Evolutionary conservation across 2,888 invertebrate genomes (phyloP).

Genomic region (Beris chalybata): DNA sequence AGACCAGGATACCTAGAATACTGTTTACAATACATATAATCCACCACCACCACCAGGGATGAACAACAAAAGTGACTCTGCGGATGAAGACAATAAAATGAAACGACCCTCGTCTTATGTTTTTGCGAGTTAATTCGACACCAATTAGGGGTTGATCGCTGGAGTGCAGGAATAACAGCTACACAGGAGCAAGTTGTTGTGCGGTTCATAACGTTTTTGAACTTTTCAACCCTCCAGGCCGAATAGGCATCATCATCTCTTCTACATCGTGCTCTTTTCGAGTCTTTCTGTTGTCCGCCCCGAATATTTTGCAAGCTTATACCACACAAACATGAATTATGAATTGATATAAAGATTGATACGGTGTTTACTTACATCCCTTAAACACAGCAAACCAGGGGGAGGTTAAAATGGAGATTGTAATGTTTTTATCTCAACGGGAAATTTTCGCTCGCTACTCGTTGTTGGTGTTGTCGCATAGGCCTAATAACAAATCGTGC

Average conservation of each 20-base stretch:
- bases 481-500: constrained; percentile 37
- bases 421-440: constrained; percentile 19
- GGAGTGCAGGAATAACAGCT: background rate
- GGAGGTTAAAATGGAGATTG: constrained; percentile 5
- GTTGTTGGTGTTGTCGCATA: background rate
- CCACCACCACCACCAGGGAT: constrained; percentile 7
- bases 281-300: background rate
- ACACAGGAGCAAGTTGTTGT: constrained; percentile 29
- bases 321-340: constrained; percentile 54
- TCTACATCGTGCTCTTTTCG: constrained; percentile 36
- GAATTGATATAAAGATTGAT: constrained; percentile 57
- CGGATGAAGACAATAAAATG: constrained; percentile 40
- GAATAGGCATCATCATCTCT: constrained; percentile 33
- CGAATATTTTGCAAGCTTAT: constrained; percentile 1
- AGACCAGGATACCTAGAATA: background rate
- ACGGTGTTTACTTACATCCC: constrained; percentile 37
- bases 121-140: constrained; percentile 53
- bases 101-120: constrained; percentile 46
- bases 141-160: constrained; percentile 54
- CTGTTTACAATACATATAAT: background rate
- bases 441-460: constrained; percentile 3
- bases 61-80: constrained; percentile 27
- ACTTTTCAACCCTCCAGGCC: constrained; percentile 44
- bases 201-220: constrained; percentile 37
- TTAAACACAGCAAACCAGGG: constrained; percentile 10